These are phyloP conservation scores for Orycteropus afer DNA, from an alignment of 2,113 vertebrate genomes.

Conservation along the genomic window DNA sequence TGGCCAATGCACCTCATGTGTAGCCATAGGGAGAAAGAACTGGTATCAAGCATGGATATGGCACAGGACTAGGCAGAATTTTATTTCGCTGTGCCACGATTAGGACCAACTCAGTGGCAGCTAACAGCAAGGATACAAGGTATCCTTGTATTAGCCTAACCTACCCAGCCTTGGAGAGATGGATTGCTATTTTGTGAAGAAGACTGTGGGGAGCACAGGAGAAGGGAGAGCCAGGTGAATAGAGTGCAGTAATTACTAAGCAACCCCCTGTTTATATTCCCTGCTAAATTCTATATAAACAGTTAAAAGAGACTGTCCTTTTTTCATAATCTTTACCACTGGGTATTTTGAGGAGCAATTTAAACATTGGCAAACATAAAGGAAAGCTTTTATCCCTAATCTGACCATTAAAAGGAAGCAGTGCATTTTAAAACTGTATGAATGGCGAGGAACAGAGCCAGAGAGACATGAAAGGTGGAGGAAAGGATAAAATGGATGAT, in stretches of 20 bases:
- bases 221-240: background rate
- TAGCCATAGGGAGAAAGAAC: background rate
- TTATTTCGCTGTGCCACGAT: background rate
- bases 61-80: background rate
- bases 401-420: constrained; percentile 30
- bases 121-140: background rate
- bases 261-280: background rate
- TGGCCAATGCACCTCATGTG: background rate
- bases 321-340: background rate
- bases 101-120: background rate
- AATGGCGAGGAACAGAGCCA: background rate
- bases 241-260: background rate
- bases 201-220: background rate
- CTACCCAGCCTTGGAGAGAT: background rate
- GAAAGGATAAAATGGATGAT: background rate
- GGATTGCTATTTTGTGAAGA: background rate
- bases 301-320: background rate
- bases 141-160: background rate
- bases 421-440: constrained; percentile 24
- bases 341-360: constrained; percentile 43
- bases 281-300: background rate
- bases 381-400: constrained; percentile 42
- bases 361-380: constrained; percentile 46
- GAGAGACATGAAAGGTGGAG: background rate
- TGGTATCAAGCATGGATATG: background rate